Percentiles rank a stretch among this genome's conserved stretches.
These are phyloP conservation scores for Diceros bicornis DNA, from an alignment of 2,797 vertebrate genomes.

Conservation along the genomic window DNA sequence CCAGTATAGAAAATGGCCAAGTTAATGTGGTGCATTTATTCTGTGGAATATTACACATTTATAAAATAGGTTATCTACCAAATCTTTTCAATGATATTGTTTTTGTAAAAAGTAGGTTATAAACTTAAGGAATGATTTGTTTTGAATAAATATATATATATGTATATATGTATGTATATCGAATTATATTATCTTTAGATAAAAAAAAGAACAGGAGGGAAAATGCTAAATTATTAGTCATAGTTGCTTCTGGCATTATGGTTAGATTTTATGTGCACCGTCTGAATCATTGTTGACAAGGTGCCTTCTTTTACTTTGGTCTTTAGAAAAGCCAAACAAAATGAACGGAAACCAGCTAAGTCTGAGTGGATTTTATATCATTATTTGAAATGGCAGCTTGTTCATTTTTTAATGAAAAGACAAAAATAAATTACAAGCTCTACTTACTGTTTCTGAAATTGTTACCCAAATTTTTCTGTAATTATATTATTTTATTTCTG, in stretches of 20 bases:
- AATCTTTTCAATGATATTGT: neutral
- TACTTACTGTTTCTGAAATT: conserved; percentile 42
- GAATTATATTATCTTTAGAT: neutral
- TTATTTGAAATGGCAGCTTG: conserved; percentile 56
- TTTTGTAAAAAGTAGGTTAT: conserved; percentile 35
- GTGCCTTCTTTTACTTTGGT: neutral
- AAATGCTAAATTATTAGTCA: conserved; percentile 39
- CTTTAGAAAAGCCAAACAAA: conserved; percentile 63
- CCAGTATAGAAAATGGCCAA: neutral
- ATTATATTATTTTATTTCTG: conserved; percentile 58
- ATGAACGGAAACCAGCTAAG: conserved; percentile 39
- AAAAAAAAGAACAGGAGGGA: neutral
- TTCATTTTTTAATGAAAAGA: conserved; percentile 66
- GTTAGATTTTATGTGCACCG: conserved; percentile 29
- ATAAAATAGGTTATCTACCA: neutral
- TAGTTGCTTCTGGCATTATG: neutral
- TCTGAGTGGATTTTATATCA: conserved; percentile 18
- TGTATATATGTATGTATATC: neutral
- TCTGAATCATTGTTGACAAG: conserved; percentile 24
- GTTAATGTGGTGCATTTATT: neutral
- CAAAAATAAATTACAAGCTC: conserved; percentile 43
- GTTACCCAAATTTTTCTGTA: conserved; percentile 30
- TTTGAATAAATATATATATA: neutral
- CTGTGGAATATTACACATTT: neutral
- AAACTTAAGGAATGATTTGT: neutral